Evolutionary conservation across 2,797 vertebrate genomes (phyloP), one percentile per base, ranked within the genome.

Genomic region (Octomys mimax): DNA sequence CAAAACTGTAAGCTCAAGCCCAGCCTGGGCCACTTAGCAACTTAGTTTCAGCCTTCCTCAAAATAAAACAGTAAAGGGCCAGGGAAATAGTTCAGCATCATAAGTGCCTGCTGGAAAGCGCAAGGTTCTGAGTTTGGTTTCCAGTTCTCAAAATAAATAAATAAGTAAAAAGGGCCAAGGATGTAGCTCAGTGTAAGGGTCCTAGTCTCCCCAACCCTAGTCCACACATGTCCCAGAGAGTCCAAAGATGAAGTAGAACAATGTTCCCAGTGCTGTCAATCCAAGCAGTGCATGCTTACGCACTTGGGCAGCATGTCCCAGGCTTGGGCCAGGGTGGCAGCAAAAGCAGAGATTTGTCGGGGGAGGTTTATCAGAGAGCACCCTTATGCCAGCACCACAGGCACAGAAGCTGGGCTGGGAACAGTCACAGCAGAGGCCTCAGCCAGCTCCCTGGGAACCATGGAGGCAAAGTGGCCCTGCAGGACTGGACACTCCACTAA

Each of bases 301-400:
- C 33, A 16, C 46, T 13, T 28, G 24, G n/a, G 6, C 73, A 0
- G 9, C 0, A 39, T 39, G 61, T 57, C 21, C 11, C 14, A 0
- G 4, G 5, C n/a, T 62, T 11, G n/a, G 7, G n/a, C 39, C 33
- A 13, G 62, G 4, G 21, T 52, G 82, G 46, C 31, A 57, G 70
- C 62, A 21, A 62, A 28, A 18, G 12, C 39, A 28, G 5, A 8
- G 31, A 19, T 22, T 2, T 19, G 2, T 57, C 3, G 0, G 8
- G 11, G 80, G 42, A 46, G 49, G 36, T 1, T 79, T 31, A 3
- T 18, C 39, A 12, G 31, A 68, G 68, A 70, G 28, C 6, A 5
- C 19, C 46, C 61, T 46, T n/a, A 24, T n/a, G 62, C 42, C 19
- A 0, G 7, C 70, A 26, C 28, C 26, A 5, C 9, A 64, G 33